A percentile compares a stretch with the other conserved stretches of the same genome.
phyloP scores from a whole-genome alignment of 30 jellyfish, hydroid and myxozoan genomes.

The Cassiopea andromeda region DNA sequence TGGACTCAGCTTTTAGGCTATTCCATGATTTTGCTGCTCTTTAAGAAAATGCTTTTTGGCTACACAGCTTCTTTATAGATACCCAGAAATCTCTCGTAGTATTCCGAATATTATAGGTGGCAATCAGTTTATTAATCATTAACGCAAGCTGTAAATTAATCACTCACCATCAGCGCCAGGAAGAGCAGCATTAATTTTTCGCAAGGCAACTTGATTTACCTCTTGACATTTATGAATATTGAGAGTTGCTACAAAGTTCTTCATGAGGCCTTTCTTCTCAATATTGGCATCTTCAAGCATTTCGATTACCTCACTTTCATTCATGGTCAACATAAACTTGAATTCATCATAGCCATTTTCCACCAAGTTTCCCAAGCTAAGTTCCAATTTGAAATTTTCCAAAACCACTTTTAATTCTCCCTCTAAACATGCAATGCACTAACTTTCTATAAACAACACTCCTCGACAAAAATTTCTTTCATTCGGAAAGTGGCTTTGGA shows the following conservation, averaged over 20 bases:
- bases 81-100: neutral
- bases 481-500: neutral
- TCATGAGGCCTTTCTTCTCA: constrained; percentile 55
- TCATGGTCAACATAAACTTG: constrained; percentile 12
- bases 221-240: constrained; percentile 3
- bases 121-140: neutral
- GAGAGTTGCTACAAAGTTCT: constrained; percentile 35
- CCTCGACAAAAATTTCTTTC: constrained; percentile 2
- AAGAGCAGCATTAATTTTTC: constrained; percentile 17
- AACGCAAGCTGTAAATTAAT: neutral
- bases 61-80: neutral
- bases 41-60: neutral
- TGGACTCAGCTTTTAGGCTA: neutral
- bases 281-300: constrained; percentile 51
- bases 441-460: neutral
- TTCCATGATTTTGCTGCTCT: neutral
- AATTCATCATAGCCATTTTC: constrained; percentile 56
- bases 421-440: neutral
- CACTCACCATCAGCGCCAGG: neutral
- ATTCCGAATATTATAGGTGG: neutral
- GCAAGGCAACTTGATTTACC: constrained; percentile 18
- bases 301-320: constrained; percentile 44
- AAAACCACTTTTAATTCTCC: constrained; percentile 1
- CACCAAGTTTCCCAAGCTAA: constrained; percentile 13
- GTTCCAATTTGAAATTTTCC: constrained; percentile 11